phyloP scores from a whole-genome alignment of 2,797 vertebrate species.

The Presbytis comata region DNA sequence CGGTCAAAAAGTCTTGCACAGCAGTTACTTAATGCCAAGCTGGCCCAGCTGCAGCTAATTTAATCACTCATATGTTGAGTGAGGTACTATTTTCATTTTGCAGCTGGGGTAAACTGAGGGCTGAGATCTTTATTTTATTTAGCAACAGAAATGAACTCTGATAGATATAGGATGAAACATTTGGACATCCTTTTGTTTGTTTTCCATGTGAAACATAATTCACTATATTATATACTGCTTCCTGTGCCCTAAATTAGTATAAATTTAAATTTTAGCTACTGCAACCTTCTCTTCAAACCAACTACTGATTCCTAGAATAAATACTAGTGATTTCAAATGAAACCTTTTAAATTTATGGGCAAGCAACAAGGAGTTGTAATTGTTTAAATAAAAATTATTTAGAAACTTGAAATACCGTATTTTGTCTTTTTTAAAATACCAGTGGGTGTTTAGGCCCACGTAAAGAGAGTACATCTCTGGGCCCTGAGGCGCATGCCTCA shows the following conservation, averaged over 20 bases:
- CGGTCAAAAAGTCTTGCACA: neutral
- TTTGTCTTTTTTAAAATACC: neutral
- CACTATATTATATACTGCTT: neutral
- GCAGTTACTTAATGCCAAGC: neutral
- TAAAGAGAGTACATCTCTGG: neutral
- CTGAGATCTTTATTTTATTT: conserved; percentile 15
- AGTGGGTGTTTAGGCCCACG: neutral
- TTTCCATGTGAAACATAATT: conserved; percentile 20
- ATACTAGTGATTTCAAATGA: conserved; percentile 8
- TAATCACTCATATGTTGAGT: conserved; percentile 4
- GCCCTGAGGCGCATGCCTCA: neutral
- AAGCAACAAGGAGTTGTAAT: neutral
- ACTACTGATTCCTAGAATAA: conserved; percentile 27
- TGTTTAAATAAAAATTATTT: conserved; percentile 11
- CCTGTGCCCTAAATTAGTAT: neutral
- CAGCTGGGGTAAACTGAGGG: conserved; percentile 53
- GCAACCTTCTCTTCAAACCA: neutral
- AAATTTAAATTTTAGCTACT: conserved; percentile 13
- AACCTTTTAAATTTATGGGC: neutral
- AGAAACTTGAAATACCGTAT: neutral
- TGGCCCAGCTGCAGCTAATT: conserved; percentile 35
- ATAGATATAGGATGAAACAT: neutral
- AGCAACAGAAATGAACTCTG: conserved; percentile 5
- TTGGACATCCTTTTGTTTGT: neutral
- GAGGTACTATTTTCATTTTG: conserved; percentile 28